Conservation (phyloP, 2,888 invertebrate species). For the Mesorhabditis spiculigera region DNA sequence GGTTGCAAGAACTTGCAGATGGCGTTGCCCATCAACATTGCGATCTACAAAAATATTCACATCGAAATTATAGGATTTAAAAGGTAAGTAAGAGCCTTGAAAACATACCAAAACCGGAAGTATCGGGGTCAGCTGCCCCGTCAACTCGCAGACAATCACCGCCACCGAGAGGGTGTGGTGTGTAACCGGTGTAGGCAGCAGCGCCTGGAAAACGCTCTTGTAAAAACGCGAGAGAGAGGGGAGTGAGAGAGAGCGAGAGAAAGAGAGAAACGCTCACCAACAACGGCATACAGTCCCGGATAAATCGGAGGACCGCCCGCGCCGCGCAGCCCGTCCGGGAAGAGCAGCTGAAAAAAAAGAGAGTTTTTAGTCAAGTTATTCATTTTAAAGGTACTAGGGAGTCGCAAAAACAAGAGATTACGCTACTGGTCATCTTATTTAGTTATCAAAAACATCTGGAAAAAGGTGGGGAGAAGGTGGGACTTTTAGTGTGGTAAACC, state of each 20-base stretch:
- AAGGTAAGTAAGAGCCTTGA: too few relatives aligned
- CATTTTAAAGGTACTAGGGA: too few relatives aligned
- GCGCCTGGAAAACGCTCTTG: slow-evolving; percentile 64
- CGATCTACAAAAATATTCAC: slow-evolving; percentile 71
- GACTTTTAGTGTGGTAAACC: too few relatives aligned
- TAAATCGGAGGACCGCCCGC: slow-evolving; percentile 79
- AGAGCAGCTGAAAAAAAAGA: slow-evolving; percentile 70
- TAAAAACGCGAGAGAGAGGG: too few relatives aligned
- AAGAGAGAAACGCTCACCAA: slow-evolving; percentile 66
- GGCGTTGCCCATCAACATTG: slow-evolving; percentile 89
- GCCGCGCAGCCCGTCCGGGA: slow-evolving; percentile 79
- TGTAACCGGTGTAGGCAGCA: slow-evolving; percentile 87
- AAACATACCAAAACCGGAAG: slow-evolving; percentile 85
- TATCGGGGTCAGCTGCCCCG: slow-evolving; percentile 93
- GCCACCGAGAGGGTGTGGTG: slow-evolving; percentile 96
- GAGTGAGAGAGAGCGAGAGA: background rate
- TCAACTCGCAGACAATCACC: slow-evolving; percentile 95
- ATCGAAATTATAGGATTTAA: too few relatives aligned
- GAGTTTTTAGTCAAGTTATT: too few relatives aligned
- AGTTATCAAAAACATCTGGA: too few relatives aligned
- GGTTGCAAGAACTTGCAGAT: slow-evolving; percentile 86
- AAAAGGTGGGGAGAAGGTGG: too few relatives aligned
- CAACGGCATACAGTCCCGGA: slow-evolving; percentile 90
- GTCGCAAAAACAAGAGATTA: too few relatives aligned
- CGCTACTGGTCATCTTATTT: too few relatives aligned